Conservation (phyloP, 2,113 vertebrate species). For the Rhadina sibilatrix region DNA sequence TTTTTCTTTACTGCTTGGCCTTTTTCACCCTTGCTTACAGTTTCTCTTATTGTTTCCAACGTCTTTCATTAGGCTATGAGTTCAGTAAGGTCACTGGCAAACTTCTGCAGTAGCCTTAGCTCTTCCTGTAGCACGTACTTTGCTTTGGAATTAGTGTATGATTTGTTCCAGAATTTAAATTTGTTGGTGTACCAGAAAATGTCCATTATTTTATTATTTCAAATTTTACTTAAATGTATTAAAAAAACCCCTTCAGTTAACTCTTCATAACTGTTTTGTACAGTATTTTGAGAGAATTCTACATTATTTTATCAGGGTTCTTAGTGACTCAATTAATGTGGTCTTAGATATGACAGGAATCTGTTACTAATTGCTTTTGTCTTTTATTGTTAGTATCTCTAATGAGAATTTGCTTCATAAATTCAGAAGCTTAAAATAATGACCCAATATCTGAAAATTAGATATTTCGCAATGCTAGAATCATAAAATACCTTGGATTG, state of each 20-base stretch:
- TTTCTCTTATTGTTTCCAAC: not conserved
- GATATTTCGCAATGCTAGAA: not conserved
- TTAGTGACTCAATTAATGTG: not conserved
- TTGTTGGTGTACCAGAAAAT: not conserved
- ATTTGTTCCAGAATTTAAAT: not conserved
- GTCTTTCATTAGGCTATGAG: not conserved
- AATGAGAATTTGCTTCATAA: not conserved
- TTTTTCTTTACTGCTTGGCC: not conserved
- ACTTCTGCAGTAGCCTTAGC: not conserved
- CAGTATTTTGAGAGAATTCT: not conserved
- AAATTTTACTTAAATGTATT: not conserved
- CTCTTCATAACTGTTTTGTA: not conserved
- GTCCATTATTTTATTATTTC: not conserved
- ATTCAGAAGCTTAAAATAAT: not conserved
- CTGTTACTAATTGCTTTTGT: not conserved
- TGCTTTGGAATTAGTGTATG: not conserved
- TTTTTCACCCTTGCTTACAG: not conserved
- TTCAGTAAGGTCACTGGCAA: not conserved
- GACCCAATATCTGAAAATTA: not conserved
- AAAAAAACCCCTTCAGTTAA: not conserved
- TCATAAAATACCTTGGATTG: not conserved
- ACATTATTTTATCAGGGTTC: not conserved
- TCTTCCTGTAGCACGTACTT: not conserved
- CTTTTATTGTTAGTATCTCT: not conserved
- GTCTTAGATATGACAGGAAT: not conserved